Evolutionary conservation across 2,797 vertebrate genomes (phyloP), one percentile per base, ranked within the genome.

Genomic region (Diplodus sargus): DNA sequence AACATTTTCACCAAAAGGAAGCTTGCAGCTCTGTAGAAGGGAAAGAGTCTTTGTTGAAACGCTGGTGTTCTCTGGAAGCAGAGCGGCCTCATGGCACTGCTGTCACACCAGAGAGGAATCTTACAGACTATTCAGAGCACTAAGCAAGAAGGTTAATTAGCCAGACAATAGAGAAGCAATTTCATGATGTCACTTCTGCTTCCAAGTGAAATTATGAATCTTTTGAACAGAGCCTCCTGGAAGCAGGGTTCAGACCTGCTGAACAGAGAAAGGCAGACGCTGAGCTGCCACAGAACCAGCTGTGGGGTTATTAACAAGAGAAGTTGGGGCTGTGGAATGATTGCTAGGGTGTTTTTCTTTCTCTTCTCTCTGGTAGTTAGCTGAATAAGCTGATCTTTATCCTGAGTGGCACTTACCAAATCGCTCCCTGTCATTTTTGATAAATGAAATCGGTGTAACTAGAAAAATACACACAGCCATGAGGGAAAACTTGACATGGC

Each of bases 111-210:
- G 42, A 65, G 58, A 76, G 43, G 68, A 74, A 48, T 62, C 43
- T 23, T 6, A 65, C 78, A n/a, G 23, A 18, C 61, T 28, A 43
- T 65, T 68, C 49, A 43, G 23, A 51, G 66, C 70, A 25, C 83
- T 66, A 67, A 81, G 79, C 65, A 47, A 64, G 82, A 70, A 86
- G 85, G 76, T 87, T 90, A 92, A 93, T 91, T 90, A 89, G 71
- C 59, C 83, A 60, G 66, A 87, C 84, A 86, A 90, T 86, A 74
- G 82, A 84, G 80, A 82, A 84, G 78, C 76, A 82, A 87, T 89
- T 85, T 81, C 72, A 58, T 75, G 48, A 76, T 83, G 84, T 91
- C 88, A 88, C 79, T 84, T 85, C 75, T 75, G 57, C 76, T 79
- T 76, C 79, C 78, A 70, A 20, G 57, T 78, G 76, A 61, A 76